Evolutionary conservation across 2,113 vertebrate genomes (phyloP).

Genomic region (Chaenocephalus aceratus): DNA sequence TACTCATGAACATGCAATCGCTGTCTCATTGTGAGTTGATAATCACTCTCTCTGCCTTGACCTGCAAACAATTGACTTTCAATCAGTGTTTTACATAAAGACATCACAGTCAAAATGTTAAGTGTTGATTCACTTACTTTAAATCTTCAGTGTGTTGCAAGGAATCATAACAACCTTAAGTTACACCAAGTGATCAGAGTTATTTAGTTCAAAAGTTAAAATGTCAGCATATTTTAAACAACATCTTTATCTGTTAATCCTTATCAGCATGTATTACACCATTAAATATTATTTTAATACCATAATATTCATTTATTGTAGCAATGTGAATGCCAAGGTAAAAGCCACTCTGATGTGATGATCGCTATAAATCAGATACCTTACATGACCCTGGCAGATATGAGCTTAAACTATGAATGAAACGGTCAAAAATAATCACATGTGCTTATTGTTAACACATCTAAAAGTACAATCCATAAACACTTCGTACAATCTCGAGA

Average conservation of each 20-base stretch:
- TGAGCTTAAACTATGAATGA: not conserved
- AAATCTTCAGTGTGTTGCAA: not conserved
- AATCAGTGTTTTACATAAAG: not conserved
- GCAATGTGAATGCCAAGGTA: slow-evolving; percentile 1
- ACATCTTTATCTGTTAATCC: slow-evolving; percentile 32
- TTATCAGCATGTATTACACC: not conserved
- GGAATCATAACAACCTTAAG: not conserved
- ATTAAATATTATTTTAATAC: slow-evolving; percentile 10
- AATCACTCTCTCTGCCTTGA: slow-evolving; percentile 13
- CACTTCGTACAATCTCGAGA: not conserved
- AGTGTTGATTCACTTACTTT: slow-evolving; percentile 1
- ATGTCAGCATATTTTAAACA: slow-evolving; percentile 6
- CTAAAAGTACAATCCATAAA: not conserved
- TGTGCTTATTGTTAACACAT: not conserved
- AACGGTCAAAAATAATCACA: too few species aligned
- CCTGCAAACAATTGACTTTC: not conserved
- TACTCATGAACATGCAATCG: not conserved
- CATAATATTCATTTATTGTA: not conserved
- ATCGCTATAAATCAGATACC: not conserved
- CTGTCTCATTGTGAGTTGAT: not conserved
- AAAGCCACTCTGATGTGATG: not conserved
- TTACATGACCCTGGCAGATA: not conserved
- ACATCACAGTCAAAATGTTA: not conserved
- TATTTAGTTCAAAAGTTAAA: slow-evolving; percentile 15
- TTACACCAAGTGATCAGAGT: not conserved